Base-by-base conservation (phyloP, 2,888 invertebrate genomes). In the Hoplodrina ambigua region DNA sequence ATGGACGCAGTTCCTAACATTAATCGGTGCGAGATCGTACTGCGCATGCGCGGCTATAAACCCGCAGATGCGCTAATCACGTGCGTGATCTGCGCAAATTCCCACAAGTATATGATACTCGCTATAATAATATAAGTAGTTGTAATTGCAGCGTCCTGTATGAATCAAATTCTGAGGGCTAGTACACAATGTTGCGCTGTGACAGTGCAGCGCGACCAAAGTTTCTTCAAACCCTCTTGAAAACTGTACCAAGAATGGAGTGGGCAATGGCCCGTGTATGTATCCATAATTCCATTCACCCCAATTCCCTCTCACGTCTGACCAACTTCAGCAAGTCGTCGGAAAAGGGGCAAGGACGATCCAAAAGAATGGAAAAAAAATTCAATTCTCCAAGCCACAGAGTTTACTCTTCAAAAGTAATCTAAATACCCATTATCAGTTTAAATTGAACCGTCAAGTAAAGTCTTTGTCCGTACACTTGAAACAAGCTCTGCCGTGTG, bases 401-500 rank as follows among this genome's bases (percentile, higher is more conserved):
- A 11, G 17, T 41, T 6, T 15, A 20, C 7, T 17, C n/a, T 10
- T n/a, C 6, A 10, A 8, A 17, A 58, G 17, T 19, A 41, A 49
- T 65, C 44, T 19, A 25, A 66, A 52, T 56, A 60, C 20, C 37
- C 17, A 61, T 55, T 57, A 53, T 63, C 60, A 49, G 25, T 46
- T 71, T 41, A 76, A 76, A 80, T 71, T 71, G 10, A 64, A 61
- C 54, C 54, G 33, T 67, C 77, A 75, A 63, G 50, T 33, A 37
- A 8, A 58, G 44, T 55, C 63, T 72, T 75, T 76, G 66, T 80
- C 63, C 72, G 67, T 66, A 13, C 33, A 67, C 65, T 78, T 71
- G 62, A 68, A 69, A 49, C 58, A 58, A 67, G 13, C 57, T 53
- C 81, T 59, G 59, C 69, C 83, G 80, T 83, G 89, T 86, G 89